Evolutionary conservation across 2,888 invertebrate species (phyloP), one percentile per base, ranked within the genome.

Genomic region (Therioaphis trifolii): DNA sequence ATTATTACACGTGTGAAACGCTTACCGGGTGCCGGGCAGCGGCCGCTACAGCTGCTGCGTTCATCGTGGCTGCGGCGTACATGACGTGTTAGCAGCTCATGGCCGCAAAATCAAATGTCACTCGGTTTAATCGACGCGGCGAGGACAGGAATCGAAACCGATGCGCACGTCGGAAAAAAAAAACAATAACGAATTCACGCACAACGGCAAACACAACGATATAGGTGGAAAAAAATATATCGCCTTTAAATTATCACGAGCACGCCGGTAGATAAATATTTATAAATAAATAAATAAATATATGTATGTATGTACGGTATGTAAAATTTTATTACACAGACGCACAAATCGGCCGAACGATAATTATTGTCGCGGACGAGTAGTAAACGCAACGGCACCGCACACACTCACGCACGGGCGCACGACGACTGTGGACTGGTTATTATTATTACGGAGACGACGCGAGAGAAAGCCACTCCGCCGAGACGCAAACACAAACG

Each of bases 51-150:
- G 93, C 94, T 89, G 94, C 94, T 90, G 94, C 94, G 90, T 94
- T 94, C 91, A 94, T 94, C 93, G 94, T 94, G 91, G 94, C 94
- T 91, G 94, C 93, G 91, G 94, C 94, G 92, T 94, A 95, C 94
- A 95, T 95, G 90, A 91, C 91, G 89, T 89, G 89, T 90, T 90
- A 91, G 87, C 87, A 89, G 89, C 85, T 80, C 86, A 87, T 87
- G 85, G 85, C 82, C 82, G 82, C 82, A 18, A 74, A 82, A 61
- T 63, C 72, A 74, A 74, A 82, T 71, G 72, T 82, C 82, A 74
- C 82, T 82, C 74, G 74, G 24, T 52, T n/a, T 63, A 21, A 43
- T 80, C 80, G 49, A 35, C 58, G 29, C 63, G n/a, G 9, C 77
- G 71, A 21, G 21, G 29, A 21, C 61, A 15, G 12, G 11, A 63